phyloP scores from a whole-genome alignment of 53 echinoderm and acorn worm species.

The Echinometra lucunter region DNA sequence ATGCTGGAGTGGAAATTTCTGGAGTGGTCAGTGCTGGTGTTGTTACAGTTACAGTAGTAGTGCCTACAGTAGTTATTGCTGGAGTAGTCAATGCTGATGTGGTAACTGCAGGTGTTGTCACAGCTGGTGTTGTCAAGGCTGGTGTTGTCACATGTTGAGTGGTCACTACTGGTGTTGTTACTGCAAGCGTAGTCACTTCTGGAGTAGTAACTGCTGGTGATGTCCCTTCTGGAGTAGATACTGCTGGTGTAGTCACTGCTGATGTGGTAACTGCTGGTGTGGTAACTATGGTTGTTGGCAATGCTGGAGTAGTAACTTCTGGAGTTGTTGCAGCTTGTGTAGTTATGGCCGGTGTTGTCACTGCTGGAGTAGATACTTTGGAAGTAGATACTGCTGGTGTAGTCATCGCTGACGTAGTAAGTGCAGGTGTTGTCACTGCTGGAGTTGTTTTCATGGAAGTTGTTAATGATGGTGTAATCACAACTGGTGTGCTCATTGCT shows the following conservation, averaged over 20 bases:
- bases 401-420: constrained; percentile 36
- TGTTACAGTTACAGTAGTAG: constrained; percentile 32
- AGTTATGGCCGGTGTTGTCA: constrained; percentile 58
- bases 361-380: constrained; percentile 21
- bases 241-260: constrained; percentile 35
- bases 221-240: constrained; percentile 39
- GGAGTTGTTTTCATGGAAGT: constrained; percentile 45
- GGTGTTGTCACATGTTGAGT: background rate
- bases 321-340: constrained; percentile 26
- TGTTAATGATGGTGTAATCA: constrained; percentile 57
- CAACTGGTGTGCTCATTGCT: constrained; percentile 49
- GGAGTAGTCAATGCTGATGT: constrained; percentile 46
- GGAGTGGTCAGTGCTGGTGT: constrained; percentile 69
- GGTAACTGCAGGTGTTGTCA: constrained; percentile 36
- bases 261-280: constrained; percentile 56
- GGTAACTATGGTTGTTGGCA: constrained; percentile 16
- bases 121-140: constrained; percentile 43
- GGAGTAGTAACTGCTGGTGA: background rate
- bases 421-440: constrained; percentile 65
- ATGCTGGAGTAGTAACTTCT: background rate
- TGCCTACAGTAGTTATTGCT: constrained; percentile 16
- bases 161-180: constrained; percentile 1
- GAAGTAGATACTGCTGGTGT: constrained; percentile 42
- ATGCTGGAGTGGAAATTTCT: constrained; percentile 23
- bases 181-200: background rate